A percentile compares a stretch with the other conserved stretches of the same genome.
Evolutionary conservation across 2,797 vertebrate species (phyloP).

Genomic region (Thamnophis elegans): DNA sequence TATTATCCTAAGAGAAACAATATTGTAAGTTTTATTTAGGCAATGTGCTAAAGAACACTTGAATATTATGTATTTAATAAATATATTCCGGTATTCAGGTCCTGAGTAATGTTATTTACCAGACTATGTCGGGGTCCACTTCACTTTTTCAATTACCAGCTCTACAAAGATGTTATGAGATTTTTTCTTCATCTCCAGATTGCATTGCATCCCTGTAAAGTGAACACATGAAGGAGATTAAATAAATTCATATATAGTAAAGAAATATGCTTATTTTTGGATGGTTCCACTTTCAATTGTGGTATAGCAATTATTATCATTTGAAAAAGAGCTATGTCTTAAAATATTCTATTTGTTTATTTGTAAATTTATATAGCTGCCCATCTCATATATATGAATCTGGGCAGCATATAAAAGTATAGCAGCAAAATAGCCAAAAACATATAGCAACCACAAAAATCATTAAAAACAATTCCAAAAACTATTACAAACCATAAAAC

Average conservation of each 20-base stretch:
- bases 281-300: no score
- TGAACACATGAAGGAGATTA: background rate
- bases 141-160: background rate
- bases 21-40: background rate
- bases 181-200: conserved; percentile 1
- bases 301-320: background rate
- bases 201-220: background rate
- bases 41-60: background rate
- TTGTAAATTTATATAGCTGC: background rate
- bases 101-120: background rate
- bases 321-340: background rate
- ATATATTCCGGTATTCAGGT: background rate
- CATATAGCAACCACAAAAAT: background rate
- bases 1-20: background rate
- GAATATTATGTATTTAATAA: background rate
- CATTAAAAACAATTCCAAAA: background rate
- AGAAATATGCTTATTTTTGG: background rate
- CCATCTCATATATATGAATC: background rate
- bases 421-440: background rate
- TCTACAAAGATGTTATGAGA: background rate
- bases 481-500: background rate
- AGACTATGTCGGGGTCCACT: background rate
- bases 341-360: background rate
- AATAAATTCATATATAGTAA: conserved; percentile 6
- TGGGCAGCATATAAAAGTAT: background rate